Evolutionary conservation across 2,113 vertebrate species (phyloP).

Genomic region (Ranitomeya variabilis): DNA sequence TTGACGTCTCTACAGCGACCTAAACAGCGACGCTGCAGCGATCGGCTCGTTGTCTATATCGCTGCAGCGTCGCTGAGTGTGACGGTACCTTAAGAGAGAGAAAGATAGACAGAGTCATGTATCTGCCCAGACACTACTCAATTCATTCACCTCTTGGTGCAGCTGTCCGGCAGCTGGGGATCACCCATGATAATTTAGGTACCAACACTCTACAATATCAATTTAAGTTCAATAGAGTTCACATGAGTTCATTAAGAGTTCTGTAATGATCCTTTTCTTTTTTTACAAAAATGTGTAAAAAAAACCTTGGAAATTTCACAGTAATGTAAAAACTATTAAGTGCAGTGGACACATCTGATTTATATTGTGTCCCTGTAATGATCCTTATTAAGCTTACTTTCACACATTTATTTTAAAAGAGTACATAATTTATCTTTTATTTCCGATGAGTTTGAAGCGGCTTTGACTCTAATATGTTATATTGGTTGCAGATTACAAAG

Average conservation of each 20-base stretch:
- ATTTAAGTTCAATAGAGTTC: too few species aligned
- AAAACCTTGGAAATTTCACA: not conserved
- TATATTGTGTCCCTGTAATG: not conserved
- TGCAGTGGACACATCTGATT: not conserved
- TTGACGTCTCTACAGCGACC: too few species aligned
- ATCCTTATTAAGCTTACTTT: conserved; percentile 6
- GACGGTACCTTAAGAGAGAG: too few species aligned
- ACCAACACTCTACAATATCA: too few species aligned
- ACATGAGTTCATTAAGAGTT: not conserved
- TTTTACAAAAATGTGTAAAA: not conserved
- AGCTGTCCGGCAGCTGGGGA: too few species aligned
- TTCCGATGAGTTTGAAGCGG: not conserved
- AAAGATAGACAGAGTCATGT: too few species aligned
- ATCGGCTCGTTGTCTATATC: too few species aligned
- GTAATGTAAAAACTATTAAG: conserved; percentile 19
- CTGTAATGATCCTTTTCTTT: not conserved
- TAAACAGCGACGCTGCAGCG: too few species aligned
- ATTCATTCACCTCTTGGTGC: too few species aligned
- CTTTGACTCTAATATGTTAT: not conserved
- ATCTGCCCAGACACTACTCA: too few species aligned
- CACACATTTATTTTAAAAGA: not conserved
- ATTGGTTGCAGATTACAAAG: not conserved
- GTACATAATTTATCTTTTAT: not conserved
- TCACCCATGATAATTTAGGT: too few species aligned
- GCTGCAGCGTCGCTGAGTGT: too few species aligned